Conservation (phyloP, 2,113 vertebrate species). For the Nothocercus julius region DNA sequence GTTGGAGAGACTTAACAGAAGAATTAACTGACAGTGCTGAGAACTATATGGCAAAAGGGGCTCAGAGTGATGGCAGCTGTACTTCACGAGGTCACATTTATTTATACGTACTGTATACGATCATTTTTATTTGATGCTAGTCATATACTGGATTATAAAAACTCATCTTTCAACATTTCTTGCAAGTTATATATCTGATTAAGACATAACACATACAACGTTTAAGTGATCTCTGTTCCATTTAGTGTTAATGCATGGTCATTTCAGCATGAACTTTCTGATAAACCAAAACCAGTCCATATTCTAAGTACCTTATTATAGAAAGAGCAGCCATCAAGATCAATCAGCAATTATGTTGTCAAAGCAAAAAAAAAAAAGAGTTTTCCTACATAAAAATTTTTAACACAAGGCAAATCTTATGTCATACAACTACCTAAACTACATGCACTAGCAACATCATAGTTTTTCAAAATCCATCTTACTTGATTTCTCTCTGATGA, state of each 20-base stretch:
- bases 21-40: constrained; percentile 8
- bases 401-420: not conserved
- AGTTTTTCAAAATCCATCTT: not conserved
- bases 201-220: not conserved
- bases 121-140: not conserved
- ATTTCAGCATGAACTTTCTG: not conserved
- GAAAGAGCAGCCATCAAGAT: not conserved
- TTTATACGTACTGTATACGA: not conserved
- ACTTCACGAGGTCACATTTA: not conserved
- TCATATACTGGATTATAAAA: fast-evolving
- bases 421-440: not conserved
- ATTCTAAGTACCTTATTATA: not conserved
- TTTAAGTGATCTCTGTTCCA: not conserved
- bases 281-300: not conserved
- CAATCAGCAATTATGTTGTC: not conserved
- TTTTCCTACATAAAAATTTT: not conserved
- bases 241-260: not conserved
- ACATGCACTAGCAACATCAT: not conserved
- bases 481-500: not conserved
- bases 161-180: not conserved
- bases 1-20: constrained; percentile 22
- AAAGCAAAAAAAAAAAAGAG: not conserved
- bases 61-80: constrained; percentile 53
- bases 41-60: not conserved
- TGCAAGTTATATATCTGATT: not conserved